Percentiles rank a stretch among this genome's conserved stretches.
Evolutionary conservation across 1,140 invertebrate species (phyloP).

Genomic region (Condylostylus longicornis): DNA sequence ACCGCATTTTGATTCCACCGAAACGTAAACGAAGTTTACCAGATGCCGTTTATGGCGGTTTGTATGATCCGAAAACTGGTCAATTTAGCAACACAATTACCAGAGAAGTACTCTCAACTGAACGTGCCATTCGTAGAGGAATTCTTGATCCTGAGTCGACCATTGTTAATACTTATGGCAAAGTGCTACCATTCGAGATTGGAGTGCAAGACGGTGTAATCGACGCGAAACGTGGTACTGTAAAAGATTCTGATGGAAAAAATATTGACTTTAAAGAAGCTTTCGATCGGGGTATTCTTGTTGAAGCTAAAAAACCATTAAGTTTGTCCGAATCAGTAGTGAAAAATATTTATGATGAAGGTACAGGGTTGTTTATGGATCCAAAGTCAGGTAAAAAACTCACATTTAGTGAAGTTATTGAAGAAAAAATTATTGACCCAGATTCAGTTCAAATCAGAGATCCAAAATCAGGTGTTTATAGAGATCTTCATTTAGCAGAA

Average conservation of each 20-base stretch:
- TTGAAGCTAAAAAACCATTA: slow-evolving; percentile 65
- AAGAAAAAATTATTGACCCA: slow-evolving; percentile 58
- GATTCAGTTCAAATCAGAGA: slow-evolving; percentile 74
- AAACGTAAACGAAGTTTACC: slow-evolving; percentile 69
- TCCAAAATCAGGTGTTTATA: slow-evolving; percentile 54
- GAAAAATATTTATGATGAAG: slow-evolving; percentile 66
- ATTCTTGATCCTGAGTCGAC: slow-evolving; percentile 68
- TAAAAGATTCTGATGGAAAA: slow-evolving; percentile 42
- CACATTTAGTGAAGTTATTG: slow-evolving; percentile 58
- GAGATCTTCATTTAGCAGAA: slow-evolving; percentile 57
- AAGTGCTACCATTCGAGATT: slow-evolving; percentile 63
- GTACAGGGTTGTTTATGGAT: slow-evolving; percentile 61
- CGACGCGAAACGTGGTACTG: slow-evolving; percentile 56
- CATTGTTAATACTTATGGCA: slow-evolving; percentile 54
- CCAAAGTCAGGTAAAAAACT: slow-evolving; percentile 58
- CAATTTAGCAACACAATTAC: slow-evolving; percentile 46
- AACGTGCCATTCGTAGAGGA: slow-evolving; percentile 59
- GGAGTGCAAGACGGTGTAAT: slow-evolving; percentile 65
- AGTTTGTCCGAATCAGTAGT: slow-evolving; percentile 68
- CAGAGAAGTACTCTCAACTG: slow-evolving; percentile 53
- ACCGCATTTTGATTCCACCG: slow-evolving; percentile 63
- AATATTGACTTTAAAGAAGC: slow-evolving; percentile 73
- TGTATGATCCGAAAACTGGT: slow-evolving; percentile 47
- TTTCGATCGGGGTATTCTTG: slow-evolving; percentile 64
- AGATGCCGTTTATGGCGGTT: slow-evolving; percentile 70